Conservation (phyloP, 2,888 invertebrate genomes). For the Tetragonisca angustula region DNA sequence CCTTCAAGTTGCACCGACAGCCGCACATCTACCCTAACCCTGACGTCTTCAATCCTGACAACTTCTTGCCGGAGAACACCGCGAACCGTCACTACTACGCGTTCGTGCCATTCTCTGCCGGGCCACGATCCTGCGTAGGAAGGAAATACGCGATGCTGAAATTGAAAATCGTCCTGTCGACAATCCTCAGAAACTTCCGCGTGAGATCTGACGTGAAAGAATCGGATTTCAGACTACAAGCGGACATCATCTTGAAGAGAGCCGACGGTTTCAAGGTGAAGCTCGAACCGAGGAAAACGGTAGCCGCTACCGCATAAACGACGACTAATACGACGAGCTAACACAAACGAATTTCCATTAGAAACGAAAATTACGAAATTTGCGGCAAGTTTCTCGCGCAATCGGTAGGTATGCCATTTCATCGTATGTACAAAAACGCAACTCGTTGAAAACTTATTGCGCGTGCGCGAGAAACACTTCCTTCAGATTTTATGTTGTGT, state of each 20-base stretch:
- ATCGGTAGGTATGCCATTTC: neutral
- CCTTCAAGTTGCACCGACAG: conserved; percentile 89
- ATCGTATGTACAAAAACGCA: neutral
- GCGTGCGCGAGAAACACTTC: neutral
- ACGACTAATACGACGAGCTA: neutral
- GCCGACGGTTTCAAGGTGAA: conserved; percentile 88
- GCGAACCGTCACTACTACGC: conserved; percentile 92
- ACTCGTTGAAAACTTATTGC: neutral
- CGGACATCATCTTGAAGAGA: conserved; percentile 90
- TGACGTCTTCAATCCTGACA: conserved; percentile 90
- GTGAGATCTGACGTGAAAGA: conserved; percentile 88
- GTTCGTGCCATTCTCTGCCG: conserved; percentile 92
- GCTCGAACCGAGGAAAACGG: conserved; percentile 77
- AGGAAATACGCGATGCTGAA: conserved; percentile 93
- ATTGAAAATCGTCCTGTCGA: conserved; percentile 90
- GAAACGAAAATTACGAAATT: neutral
- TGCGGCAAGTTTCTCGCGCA: neutral
- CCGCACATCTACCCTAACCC: conserved; percentile 89
- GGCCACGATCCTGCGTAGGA: conserved; percentile 92
- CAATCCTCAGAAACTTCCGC: conserved; percentile 89
- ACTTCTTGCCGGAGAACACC: conserved; percentile 91
- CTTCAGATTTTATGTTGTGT: conserved; percentile 33
- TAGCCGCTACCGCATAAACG: conserved; percentile 65
- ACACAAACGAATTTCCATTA: neutral
- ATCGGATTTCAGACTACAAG: conserved; percentile 88